Evolutionary conservation across 2,113 vertebrate genomes (phyloP).

Genomic region (Egretta garzetta): DNA sequence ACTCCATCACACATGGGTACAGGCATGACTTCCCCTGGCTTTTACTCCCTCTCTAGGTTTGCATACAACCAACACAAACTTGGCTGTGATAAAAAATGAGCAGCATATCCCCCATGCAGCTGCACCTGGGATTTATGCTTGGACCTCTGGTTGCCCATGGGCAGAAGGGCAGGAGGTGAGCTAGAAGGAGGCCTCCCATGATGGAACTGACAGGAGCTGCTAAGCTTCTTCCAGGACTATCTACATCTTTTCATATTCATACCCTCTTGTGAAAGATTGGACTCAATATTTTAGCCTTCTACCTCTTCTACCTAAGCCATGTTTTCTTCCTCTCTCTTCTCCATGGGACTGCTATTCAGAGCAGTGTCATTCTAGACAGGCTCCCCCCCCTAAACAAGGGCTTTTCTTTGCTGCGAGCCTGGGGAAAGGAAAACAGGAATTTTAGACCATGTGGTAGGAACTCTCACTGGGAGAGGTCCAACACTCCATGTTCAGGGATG

Average conservation of each 20-base stretch:
- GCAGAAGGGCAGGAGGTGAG: not conserved
- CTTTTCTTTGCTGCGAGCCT: not conserved
- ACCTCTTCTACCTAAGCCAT: not conserved
- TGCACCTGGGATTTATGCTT: not conserved
- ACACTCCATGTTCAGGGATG: not conserved
- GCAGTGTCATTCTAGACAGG: not conserved
- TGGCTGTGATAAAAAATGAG: not conserved
- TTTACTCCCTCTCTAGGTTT: not conserved
- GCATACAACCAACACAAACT: not conserved
- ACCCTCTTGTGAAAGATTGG: not conserved
- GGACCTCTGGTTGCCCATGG: accelerated
- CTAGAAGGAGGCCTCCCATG: not conserved
- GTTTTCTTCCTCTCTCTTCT: not conserved
- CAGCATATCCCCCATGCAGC: not conserved
- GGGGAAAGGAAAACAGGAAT: not conserved
- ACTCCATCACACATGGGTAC: not conserved
- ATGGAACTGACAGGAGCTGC: not conserved
- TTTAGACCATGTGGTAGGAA: not conserved
- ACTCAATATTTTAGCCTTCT: not conserved
- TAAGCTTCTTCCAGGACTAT: not conserved
- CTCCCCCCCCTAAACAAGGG: not conserved
- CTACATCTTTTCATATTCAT: not conserved
- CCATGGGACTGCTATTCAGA: not conserved
- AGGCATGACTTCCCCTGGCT: not conserved
- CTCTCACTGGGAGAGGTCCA: not conserved